Conservation (phyloP, 2,888 invertebrate genomes). For the Xestia sexstrigata region DNA sequence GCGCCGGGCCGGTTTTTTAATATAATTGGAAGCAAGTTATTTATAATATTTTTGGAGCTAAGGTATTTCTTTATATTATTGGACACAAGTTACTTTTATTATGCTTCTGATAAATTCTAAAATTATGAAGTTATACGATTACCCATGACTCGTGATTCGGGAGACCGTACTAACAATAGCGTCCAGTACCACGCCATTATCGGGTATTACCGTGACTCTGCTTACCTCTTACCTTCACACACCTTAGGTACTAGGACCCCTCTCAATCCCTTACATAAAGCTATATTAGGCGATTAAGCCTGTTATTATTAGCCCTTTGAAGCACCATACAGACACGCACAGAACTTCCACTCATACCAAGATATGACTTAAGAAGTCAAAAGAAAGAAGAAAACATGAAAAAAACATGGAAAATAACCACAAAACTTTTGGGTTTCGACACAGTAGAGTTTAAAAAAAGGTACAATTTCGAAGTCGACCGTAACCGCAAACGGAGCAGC, state of each 20-base stretch:
- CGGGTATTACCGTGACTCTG: slow-evolving; percentile 39
- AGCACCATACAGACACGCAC: background rate
- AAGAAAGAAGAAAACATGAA: background rate
- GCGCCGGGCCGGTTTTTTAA: too few relatives aligned
- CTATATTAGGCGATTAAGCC: slow-evolving; percentile 61
- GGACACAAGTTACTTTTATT: background rate
- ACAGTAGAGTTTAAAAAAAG: background rate
- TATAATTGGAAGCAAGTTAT: background rate
- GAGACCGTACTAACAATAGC: background rate
- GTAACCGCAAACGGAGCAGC: background rate
- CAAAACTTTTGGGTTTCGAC: background rate
- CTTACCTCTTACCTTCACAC: slow-evolving; percentile 38
- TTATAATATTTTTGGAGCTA: background rate
- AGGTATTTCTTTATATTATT: too few relatives aligned
- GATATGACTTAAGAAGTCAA: background rate
- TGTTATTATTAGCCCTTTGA: slow-evolving; percentile 55
- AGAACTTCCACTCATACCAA: slow-evolving; percentile 29
- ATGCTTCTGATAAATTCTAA: background rate
- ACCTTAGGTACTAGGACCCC: slow-evolving; percentile 45
- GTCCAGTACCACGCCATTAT: slow-evolving; percentile 17
- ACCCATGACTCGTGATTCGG: background rate
- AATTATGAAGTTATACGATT: background rate
- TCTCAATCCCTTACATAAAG: slow-evolving; percentile 60
- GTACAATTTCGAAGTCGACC: background rate
- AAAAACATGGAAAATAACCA: background rate